A percentile compares a stretch with the other conserved stretches of the same genome.
phyloP scores from a whole-genome alignment of 2,888 invertebrate species.

The Minunthozetes semirufus region DNA sequence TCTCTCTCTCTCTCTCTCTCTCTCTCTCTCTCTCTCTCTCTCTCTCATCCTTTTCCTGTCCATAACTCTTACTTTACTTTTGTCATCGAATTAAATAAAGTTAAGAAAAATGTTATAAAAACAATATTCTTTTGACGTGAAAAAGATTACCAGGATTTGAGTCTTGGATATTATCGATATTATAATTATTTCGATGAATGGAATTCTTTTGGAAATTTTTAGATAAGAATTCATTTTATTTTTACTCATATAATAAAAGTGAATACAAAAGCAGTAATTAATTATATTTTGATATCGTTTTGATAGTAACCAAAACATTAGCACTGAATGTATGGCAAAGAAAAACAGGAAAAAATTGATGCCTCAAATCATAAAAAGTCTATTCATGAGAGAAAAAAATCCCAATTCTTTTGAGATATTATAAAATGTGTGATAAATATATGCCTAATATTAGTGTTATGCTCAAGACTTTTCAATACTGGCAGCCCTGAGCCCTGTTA shows the following conservation, averaged over 20 bases:
- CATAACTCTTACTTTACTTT: too few species aligned
- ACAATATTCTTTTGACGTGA: not conserved
- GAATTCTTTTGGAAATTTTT: too few species aligned
- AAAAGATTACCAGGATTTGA: not conserved
- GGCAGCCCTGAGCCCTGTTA: not conserved
- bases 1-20: not conserved
- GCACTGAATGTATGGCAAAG: not conserved
- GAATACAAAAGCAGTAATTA: too few species aligned
- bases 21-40: too few species aligned
- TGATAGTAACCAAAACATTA: not conserved
- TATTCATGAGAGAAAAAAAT: not conserved
- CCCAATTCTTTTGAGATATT: not conserved
- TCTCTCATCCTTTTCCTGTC: too few species aligned
- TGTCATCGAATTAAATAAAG: not conserved
- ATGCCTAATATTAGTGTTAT: not conserved
- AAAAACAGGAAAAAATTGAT: not conserved
- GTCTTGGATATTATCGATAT: not conserved
- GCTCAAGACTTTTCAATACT: not conserved
- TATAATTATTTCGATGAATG: too few species aligned
- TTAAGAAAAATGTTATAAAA: not conserved
- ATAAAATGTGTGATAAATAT: conserved; percentile 1
- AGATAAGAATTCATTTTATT: too few species aligned
- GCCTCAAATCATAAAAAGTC: not conserved
- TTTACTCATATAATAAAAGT: too few species aligned
- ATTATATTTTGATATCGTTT: not conserved